Evolutionary conservation across 2,888 invertebrate species (phyloP).

Genomic region (Drosophila quinaria): DNA sequence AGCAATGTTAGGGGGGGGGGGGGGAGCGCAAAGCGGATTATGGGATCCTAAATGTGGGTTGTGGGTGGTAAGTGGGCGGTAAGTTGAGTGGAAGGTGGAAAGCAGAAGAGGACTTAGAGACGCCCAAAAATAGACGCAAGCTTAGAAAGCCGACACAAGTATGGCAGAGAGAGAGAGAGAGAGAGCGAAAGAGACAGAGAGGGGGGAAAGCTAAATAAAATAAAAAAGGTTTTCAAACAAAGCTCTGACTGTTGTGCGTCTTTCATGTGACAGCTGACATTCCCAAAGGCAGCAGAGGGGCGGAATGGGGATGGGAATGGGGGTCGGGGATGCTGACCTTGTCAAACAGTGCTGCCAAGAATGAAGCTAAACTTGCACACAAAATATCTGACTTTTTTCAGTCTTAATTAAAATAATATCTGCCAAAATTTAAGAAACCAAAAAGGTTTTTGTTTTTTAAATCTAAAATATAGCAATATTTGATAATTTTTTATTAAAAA

Average conservation of each 20-base stretch:
- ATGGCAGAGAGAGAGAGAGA: not conserved
- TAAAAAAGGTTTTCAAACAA: conserved; percentile 22
- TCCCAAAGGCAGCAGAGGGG: not conserved
- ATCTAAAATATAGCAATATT: too few species aligned
- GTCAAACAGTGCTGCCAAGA: conserved; percentile 4
- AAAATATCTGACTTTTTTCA: too few species aligned
- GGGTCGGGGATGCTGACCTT: conserved; percentile 10
- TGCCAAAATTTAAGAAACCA: too few species aligned
- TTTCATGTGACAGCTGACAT: conserved; percentile 22
- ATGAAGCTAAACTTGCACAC: too few species aligned
- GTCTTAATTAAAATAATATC: too few species aligned
- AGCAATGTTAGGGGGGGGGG: not conserved
- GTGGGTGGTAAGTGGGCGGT: not conserved
- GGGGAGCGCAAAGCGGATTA: conserved; percentile 29
- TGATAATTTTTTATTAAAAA: too few species aligned
- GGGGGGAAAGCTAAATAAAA: not conserved
- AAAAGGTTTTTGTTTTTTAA: too few species aligned
- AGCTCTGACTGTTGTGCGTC: conserved; percentile 9
- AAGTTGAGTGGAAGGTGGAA: not conserved
- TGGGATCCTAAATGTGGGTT: conserved; percentile 10
- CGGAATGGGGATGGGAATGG: not conserved
- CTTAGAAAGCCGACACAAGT: not conserved
- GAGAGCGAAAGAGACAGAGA: not conserved
- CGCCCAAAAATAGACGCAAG: conserved; percentile 40
- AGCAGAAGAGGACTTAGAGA: conserved; percentile 7